Percentiles rank a stretch among this genome's conserved stretches.
Evolutionary conservation across 1,140 invertebrate species (phyloP).

Genomic region (Pseudomyrmex flavicornis): DNA sequence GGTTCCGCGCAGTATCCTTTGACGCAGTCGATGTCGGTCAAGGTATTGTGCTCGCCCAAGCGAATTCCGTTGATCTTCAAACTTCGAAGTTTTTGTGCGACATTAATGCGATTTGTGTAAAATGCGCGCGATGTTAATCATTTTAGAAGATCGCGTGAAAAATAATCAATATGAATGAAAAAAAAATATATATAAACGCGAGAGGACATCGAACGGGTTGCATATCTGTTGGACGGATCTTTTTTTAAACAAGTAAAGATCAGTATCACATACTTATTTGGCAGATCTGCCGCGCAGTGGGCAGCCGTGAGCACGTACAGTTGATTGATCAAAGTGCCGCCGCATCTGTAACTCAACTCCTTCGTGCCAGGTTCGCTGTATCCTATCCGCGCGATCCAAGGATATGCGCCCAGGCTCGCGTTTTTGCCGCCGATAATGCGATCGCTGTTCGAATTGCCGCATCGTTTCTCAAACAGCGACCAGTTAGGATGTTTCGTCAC

Average conservation of each 20-base stretch:
- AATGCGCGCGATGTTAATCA: too few species aligned
- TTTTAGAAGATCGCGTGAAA: neutral
- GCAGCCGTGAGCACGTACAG: slow-evolving; percentile 89
- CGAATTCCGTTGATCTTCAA: slow-evolving; percentile 85
- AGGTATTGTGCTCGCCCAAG: slow-evolving; percentile 87
- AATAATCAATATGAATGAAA: neutral
- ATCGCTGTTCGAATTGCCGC: slow-evolving; percentile 81
- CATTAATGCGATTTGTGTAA: neutral
- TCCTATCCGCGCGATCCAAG: slow-evolving; percentile 88
- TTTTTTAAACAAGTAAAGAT: too few species aligned
- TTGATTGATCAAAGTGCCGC: slow-evolving; percentile 88
- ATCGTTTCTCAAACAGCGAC: slow-evolving; percentile 81
- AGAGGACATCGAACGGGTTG: too few species aligned
- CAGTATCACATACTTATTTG: slow-evolving; percentile 33
- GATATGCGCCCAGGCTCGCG: slow-evolving; percentile 87
- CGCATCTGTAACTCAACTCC: slow-evolving; percentile 86
- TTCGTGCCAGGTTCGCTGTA: neutral
- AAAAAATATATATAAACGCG: neutral
- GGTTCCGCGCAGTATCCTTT: slow-evolving; percentile 85
- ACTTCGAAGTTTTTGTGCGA: slow-evolving; percentile 32
- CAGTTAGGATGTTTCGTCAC: slow-evolving; percentile 86
- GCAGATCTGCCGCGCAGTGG: slow-evolving; percentile 87
- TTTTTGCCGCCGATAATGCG: slow-evolving; percentile 87
- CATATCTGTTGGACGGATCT: too few species aligned
- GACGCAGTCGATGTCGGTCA: slow-evolving; percentile 86